Conservation (phyloP, 2,797 vertebrate species). For the Semaprochilodus insignis region DNA sequence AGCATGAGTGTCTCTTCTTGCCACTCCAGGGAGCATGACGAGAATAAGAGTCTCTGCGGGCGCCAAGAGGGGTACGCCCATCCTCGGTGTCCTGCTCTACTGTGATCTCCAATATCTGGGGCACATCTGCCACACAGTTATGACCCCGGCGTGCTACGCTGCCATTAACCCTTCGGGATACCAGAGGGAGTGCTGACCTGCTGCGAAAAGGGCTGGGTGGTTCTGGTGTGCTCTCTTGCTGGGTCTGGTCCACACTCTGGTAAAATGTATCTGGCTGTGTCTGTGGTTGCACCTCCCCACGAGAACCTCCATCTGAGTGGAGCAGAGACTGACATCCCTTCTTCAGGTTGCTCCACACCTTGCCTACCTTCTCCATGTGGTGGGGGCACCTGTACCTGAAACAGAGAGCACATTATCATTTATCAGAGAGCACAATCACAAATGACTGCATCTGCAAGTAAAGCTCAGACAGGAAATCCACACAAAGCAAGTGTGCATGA, state of each 20-base stretch:
- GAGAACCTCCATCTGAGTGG: slow-evolving; percentile 77
- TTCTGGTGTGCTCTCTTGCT: slow-evolving; percentile 73
- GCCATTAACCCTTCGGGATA: slow-evolving; percentile 53
- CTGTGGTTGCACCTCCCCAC: slow-evolving; percentile 75
- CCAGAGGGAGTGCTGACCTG: slow-evolving; percentile 69
- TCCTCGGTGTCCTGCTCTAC: slow-evolving; percentile 92
- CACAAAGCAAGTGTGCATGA: neutral
- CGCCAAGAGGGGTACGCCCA: slow-evolving; percentile 69
- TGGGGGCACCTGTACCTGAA: slow-evolving; percentile 81
- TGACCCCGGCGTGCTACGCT: slow-evolving; percentile 67
- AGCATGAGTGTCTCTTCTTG: slow-evolving; percentile 98
- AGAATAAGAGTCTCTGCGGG: slow-evolving; percentile 94
- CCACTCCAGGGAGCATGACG: slow-evolving; percentile 96
- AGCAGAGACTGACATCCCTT: slow-evolving; percentile 97
- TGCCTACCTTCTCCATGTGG: slow-evolving; percentile 95
- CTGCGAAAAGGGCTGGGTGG: slow-evolving; percentile 77
- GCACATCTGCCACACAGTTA: slow-evolving; percentile 93
- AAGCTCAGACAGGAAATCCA: neutral
- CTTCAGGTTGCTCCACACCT: slow-evolving; percentile 99
- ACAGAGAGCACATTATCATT: slow-evolving; percentile 17
- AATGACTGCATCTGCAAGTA: neutral
- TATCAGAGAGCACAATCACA: neutral
- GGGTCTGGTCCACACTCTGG: slow-evolving; percentile 81
- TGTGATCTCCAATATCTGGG: slow-evolving; percentile 95
- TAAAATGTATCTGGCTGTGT: slow-evolving; percentile 78